phyloP scores from a whole-genome alignment of 2,797 vertebrate species.

The Sebastes kiyomatsui region DNA sequence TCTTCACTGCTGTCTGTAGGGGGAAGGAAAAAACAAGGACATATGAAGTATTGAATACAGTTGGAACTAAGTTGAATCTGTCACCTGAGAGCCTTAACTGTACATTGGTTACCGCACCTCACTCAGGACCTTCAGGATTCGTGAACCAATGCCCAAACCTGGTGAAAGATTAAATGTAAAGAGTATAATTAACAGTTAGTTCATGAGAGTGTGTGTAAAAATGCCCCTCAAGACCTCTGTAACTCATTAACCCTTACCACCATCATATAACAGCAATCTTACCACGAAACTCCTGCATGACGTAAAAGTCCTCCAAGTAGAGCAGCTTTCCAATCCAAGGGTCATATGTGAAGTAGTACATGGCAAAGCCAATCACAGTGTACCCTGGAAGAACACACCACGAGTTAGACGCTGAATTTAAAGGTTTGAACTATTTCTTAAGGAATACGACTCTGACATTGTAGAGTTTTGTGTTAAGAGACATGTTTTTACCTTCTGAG shows the following conservation, averaged over 20 bases:
- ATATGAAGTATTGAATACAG: neutral
- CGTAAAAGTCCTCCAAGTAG: constrained; percentile 87
- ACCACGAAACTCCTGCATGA: constrained; percentile 79
- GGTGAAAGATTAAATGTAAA: constrained; percentile 47
- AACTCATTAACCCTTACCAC: constrained; percentile 49
- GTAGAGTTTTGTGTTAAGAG: neutral
- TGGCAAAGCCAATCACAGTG: constrained; percentile 80
- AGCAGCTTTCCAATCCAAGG: constrained; percentile 85
- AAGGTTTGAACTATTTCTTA: neutral
- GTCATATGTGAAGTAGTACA: constrained; percentile 86
- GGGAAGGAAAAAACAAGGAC: neutral
- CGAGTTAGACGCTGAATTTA: neutral
- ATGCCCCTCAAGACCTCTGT: neutral
- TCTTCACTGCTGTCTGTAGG: constrained; percentile 82
- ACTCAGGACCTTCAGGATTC: constrained; percentile 80
- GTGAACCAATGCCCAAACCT: constrained; percentile 82
- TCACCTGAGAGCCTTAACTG: neutral
- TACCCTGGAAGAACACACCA: constrained; percentile 53
- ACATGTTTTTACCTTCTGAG: constrained; percentile 68
- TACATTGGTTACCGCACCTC: constrained; percentile 66
- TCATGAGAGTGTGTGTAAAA: neutral
- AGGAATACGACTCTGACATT: neutral
- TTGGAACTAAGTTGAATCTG: neutral
- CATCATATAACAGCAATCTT: constrained; percentile 22
- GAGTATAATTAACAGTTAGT: neutral